phyloP scores from a whole-genome alignment of 2,888 invertebrate genomes.

The Hydriomena furcata region DNA sequence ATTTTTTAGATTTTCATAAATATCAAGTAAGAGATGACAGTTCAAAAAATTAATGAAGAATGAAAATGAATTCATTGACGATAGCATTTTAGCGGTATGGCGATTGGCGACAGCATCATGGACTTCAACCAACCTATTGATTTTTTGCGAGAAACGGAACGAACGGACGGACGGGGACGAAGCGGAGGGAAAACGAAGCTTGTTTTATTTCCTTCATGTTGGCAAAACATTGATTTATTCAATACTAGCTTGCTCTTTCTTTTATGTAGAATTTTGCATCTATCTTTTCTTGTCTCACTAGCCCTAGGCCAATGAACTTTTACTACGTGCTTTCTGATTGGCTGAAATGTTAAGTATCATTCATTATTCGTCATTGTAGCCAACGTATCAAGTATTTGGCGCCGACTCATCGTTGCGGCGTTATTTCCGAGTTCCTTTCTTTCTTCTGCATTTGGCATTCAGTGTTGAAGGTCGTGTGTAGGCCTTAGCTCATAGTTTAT shows the following conservation, averaged over 20 bases:
- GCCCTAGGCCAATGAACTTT: conserved; percentile 70
- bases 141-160: conserved; percentile 7
- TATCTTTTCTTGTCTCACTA: conserved; percentile 45
- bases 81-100: too few species aligned
- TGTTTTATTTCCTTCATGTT: conserved; percentile 43
- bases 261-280: conserved; percentile 22
- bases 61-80: too few species aligned
- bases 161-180: background rate
- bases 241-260: conserved; percentile 43
- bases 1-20: too few species aligned
- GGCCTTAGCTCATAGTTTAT: conserved; percentile 76
- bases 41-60: too few species aligned
- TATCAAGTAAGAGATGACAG: too few species aligned
- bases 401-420: conserved; percentile 56
- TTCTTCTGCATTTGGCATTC: conserved; percentile 82
- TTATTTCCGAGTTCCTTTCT: conserved; percentile 56
- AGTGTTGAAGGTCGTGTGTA: conserved; percentile 77
- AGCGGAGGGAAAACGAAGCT: conserved; percentile 18
- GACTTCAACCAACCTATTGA: too few species aligned
- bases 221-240: conserved; percentile 56
- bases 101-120: too few species aligned
- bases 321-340: conserved; percentile 56
- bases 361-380: conserved; percentile 38
- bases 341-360: conserved; percentile 53
- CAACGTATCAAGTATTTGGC: conserved; percentile 63